Conservation (phyloP, 2,797 vertebrate species). For the Sphenopsis melanotis region DNA sequence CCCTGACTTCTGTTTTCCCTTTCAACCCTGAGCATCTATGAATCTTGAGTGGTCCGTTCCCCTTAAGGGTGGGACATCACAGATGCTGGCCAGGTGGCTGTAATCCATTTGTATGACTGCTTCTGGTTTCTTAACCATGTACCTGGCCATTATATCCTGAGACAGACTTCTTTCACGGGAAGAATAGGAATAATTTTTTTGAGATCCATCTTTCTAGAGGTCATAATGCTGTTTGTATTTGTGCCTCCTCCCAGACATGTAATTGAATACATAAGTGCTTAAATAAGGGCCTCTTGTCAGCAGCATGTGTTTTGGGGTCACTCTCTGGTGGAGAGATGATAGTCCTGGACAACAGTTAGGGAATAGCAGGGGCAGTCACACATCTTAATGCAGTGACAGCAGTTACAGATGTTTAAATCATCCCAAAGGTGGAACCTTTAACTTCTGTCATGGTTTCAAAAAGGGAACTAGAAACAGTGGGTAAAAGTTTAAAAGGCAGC, state of each 20-base stretch:
- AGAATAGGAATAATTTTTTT: neutral
- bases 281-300: neutral
- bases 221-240: neutral
- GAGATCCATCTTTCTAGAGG: neutral
- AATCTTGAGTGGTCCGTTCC: neutral
- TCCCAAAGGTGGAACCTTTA: neutral
- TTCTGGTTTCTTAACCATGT: neutral
- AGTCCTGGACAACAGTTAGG: neutral
- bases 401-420: neutral
- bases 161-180: neutral
- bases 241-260: neutral
- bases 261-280: neutral
- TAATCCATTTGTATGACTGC: neutral
- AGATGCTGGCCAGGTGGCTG: neutral
- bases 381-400: rapidly evolving
- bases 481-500: neutral
- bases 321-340: neutral
- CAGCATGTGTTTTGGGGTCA: neutral
- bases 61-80: neutral
- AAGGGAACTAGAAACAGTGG: neutral
- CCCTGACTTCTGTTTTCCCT: neutral
- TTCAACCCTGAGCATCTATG: neutral
- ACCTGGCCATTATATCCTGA: neutral
- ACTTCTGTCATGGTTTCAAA: neutral
- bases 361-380: neutral